Conservation (phyloP, 2,797 vertebrate species). For the Cyclopterus lumpus region DNA sequence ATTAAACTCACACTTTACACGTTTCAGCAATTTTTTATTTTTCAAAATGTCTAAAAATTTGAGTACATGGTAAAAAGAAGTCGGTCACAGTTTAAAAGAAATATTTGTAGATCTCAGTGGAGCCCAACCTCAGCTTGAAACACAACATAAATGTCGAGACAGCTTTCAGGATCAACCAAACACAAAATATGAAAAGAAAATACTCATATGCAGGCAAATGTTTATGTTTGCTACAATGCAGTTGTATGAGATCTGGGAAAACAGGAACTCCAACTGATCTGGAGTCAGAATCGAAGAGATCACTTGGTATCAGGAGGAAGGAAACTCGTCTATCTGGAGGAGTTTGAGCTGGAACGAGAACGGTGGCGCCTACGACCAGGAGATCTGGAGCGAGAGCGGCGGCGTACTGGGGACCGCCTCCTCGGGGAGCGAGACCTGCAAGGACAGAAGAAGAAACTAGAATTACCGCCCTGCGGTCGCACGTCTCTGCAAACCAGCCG, state of each 20-base stretch:
- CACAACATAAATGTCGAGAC: conserved; percentile 12
- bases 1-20: not conserved
- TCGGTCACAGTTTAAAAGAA: conserved; percentile 48
- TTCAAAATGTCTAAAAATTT: conserved; percentile 70
- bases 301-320: not conserved
- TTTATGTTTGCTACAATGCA: conserved; percentile 40
- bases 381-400: conserved; percentile 92
- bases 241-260: conserved; percentile 16
- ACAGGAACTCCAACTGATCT: conserved; percentile 20
- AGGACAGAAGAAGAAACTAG: not conserved
- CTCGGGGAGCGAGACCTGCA: conserved; percentile 92
- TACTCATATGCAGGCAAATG: conserved; percentile 41
- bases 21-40: conserved; percentile 69
- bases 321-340: conserved; percentile 88
- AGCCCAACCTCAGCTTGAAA: conserved; percentile 17
- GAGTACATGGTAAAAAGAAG: conserved; percentile 56
- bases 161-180: conserved; percentile 20
- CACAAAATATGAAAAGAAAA: conserved; percentile 30
- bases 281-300: conserved; percentile 19
- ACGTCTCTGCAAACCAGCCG: too few relatives aligned
- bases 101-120: conserved; percentile 15
- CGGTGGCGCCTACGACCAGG: conserved; percentile 94
- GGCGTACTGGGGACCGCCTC: conserved; percentile 91
- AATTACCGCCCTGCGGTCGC: not conserved
- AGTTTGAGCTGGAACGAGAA: conserved; percentile 98